Conservation (phyloP, 2,113 vertebrate species). For the Machaerirhynchus nigripectus region DNA sequence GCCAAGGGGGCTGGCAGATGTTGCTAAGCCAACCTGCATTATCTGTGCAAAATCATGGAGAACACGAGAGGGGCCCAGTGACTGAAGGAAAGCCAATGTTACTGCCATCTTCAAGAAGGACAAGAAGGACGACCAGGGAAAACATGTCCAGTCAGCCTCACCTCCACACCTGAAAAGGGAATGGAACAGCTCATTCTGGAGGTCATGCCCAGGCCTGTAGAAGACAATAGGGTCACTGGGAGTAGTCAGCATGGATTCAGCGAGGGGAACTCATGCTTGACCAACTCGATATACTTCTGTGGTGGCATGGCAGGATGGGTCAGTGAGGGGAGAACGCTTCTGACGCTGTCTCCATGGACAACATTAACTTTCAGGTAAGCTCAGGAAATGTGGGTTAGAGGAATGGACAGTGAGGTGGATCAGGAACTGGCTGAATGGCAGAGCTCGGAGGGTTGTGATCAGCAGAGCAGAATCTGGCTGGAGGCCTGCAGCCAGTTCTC, state of each 20-base stretch:
- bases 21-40: background rate
- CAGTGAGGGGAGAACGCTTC: too few relatives aligned
- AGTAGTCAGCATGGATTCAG: background rate
- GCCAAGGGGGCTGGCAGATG: background rate
- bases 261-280: background rate
- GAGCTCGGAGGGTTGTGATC: too few relatives aligned
- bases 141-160: background rate
- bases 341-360: too few relatives aligned
- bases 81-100: background rate
- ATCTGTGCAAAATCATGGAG: background rate
- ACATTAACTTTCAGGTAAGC: too few relatives aligned
- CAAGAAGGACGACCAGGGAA: background rate
- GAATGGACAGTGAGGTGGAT: too few relatives aligned
- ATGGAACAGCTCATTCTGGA: background rate
- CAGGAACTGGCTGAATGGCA: too few relatives aligned
- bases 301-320: too few relatives aligned
- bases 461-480: too few relatives aligned
- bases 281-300: rapidly evolving
- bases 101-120: background rate
- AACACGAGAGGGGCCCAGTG: background rate
- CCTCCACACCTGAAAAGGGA: background rate
- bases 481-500: too few relatives aligned
- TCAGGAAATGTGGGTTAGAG: too few relatives aligned
- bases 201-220: background rate
- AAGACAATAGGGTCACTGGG: background rate